Evolutionary conservation across 2,888 invertebrate genomes (phyloP).

Genomic region (Teleogryllus oceanicus): DNA sequence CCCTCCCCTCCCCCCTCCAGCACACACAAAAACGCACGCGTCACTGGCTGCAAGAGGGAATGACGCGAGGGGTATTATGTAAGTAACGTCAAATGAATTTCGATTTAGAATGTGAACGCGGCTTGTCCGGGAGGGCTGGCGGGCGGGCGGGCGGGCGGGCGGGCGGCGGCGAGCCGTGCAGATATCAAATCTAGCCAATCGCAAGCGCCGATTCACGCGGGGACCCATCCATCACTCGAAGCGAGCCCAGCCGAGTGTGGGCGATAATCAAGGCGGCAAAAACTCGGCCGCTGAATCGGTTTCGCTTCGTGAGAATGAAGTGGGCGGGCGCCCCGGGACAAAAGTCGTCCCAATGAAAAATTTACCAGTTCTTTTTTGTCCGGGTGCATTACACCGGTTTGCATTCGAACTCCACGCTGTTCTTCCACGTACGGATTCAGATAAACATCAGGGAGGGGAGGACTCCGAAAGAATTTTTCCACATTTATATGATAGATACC

Average conservation of each 20-base stretch:
- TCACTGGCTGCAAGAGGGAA: too few relatives aligned
- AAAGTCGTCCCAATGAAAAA: background rate
- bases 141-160: too few relatives aligned
- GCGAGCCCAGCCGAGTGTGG: background rate
- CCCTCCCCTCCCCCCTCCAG: too few relatives aligned
- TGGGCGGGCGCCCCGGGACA: background rate
- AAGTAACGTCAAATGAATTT: conserved; percentile 18
- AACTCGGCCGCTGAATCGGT: background rate
- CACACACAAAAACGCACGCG: too few relatives aligned
- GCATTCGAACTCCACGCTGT: background rate
- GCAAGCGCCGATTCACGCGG: background rate
- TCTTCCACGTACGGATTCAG: background rate
- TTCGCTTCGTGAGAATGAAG: background rate
- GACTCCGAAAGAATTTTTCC: too few relatives aligned
- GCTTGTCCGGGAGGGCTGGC: too few relatives aligned
- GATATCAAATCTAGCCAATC: conserved; percentile 1
- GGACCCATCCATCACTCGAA: background rate
- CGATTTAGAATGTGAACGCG: background rate
- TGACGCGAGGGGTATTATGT: background rate
- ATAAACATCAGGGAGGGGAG: background rate
- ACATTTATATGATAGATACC: too few relatives aligned
- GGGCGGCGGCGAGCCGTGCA: background rate
- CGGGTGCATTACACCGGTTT: background rate
- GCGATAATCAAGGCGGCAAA: conserved; percentile 12
- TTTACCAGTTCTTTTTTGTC: background rate